phyloP scores from a whole-genome alignment of 2,797 vertebrate genomes.

The Synaphobranchus kaupii region DNA sequence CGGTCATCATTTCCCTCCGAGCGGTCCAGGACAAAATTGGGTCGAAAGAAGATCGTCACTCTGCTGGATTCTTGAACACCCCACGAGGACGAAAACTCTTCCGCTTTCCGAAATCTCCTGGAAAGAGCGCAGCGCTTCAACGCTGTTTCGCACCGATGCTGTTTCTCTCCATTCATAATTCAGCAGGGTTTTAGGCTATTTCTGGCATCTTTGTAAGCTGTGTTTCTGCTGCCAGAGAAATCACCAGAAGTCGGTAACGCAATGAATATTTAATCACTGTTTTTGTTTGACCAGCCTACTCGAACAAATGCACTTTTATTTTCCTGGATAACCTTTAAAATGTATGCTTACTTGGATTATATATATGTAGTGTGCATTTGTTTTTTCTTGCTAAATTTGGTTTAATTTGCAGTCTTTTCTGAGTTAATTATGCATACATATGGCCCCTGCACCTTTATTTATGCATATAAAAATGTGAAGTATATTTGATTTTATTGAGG shows the following conservation, averaged over 20 bases:
- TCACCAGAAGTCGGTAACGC: conserved; percentile 64
- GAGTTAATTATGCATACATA: not conserved
- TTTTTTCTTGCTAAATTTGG: too few species aligned
- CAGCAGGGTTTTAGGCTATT: conserved; percentile 69
- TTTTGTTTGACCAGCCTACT: conserved; percentile 66
- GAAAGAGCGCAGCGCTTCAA: conserved; percentile 55
- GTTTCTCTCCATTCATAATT: conserved; percentile 75
- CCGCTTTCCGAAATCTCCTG: conserved; percentile 61
- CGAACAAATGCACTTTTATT: conserved; percentile 57
- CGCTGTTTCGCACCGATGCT: conserved; percentile 48
- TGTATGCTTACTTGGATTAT: conserved; percentile 37
- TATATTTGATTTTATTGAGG: too few species aligned
- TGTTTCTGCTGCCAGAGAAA: conserved; percentile 66
- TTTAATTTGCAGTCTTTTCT: not conserved
- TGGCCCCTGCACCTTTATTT: too few species aligned
- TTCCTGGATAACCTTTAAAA: conserved; percentile 49
- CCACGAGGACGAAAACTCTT: not conserved
- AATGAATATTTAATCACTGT: conserved; percentile 69
- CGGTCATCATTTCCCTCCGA: too few species aligned
- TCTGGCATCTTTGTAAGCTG: conserved; percentile 61
- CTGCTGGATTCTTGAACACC: too few species aligned
- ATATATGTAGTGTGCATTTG: not conserved
- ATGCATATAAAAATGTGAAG: too few species aligned
- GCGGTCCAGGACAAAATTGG: too few species aligned
- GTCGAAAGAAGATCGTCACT: too few species aligned